Evolutionary conservation across 2,113 vertebrate species (phyloP).

Genomic region (Glaucomys volans): DNA sequence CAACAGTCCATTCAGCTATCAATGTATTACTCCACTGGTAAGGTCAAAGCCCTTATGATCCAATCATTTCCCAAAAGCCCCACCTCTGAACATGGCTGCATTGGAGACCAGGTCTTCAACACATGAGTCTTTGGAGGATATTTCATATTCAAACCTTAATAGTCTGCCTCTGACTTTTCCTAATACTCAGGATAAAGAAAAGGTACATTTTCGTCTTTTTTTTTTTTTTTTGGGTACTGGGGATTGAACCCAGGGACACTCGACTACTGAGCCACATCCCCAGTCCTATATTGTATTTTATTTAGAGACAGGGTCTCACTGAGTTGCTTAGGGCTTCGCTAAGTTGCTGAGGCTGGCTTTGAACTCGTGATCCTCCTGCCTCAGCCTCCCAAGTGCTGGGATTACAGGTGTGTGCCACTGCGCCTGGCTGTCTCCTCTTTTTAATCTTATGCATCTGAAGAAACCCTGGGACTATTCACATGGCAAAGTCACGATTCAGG

Average conservation of each 20-base stretch:
- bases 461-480: not conserved
- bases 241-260: no score
- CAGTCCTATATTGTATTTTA: no score
- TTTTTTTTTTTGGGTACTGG: not conserved
- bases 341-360: no score
- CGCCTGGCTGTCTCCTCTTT: no score
- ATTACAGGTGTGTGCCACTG: no score
- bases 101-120: not conserved
- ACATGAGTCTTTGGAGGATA: no score
- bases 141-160: not conserved
- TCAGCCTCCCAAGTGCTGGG: no score
- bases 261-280: no score
- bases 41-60: not conserved
- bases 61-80: not conserved
- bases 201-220: not conserved
- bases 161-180: not conserved
- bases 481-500: not conserved
- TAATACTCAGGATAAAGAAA: slow-evolving; percentile 50
- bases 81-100: not conserved
- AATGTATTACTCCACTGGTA: not conserved
- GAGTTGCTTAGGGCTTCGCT: no score
- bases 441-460: not conserved
- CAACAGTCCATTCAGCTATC: not conserved
- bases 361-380: no score
- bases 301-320: no score